Evolutionary conservation across 1,140 invertebrate genomes (phyloP), one percentile per base, ranked within the genome.

Genomic region (Platyscapa corneri): DNA sequence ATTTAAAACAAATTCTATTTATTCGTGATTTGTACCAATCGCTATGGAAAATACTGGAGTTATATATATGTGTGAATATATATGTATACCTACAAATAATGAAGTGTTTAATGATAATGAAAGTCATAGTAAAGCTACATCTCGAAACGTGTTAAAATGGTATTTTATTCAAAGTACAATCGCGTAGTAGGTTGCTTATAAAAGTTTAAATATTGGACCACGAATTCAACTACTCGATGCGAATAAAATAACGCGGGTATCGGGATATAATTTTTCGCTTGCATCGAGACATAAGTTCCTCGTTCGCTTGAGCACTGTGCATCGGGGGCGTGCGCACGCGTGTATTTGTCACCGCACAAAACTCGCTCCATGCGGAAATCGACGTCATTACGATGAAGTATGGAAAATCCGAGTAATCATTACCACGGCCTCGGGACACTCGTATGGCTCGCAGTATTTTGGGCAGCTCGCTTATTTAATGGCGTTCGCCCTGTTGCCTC

Each of bases 341-440:
- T 46, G 60, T 42, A 83, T 76, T 76, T 83, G 82, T 83, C 72
- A 83, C 34, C 56, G 39, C 70, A 39, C 49, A 83, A 64, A 53
- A 76, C 49, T 76, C 53, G 74, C 34, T 53, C 7, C 8, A 18
- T 64, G 39, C 75, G 83, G 83, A 85, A 85, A 85, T 85, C 65
- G 77, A 75, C 53, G 83, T 74, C 76, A 85, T 85, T 85, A 80
- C 65, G 67, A 80, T 85, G 83, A 79, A 85, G 83, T 85, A 85
- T 85, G 77, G 77, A 85, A 85, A 80, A 80, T 32, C 83, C 37
- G 37, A 77, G 83, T 16, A 80, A 85, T 85, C 46, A 85, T 85
- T 85, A 80, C 49, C 67, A 53, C 53, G 72, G 34, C 23, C 27
- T 37, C 72, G 10, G 16, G 32, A 10, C 32, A 37, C 8, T 37